phyloP scores from a whole-genome alignment of 2,888 invertebrate species.

The Pasiphila rectangulata region DNA sequence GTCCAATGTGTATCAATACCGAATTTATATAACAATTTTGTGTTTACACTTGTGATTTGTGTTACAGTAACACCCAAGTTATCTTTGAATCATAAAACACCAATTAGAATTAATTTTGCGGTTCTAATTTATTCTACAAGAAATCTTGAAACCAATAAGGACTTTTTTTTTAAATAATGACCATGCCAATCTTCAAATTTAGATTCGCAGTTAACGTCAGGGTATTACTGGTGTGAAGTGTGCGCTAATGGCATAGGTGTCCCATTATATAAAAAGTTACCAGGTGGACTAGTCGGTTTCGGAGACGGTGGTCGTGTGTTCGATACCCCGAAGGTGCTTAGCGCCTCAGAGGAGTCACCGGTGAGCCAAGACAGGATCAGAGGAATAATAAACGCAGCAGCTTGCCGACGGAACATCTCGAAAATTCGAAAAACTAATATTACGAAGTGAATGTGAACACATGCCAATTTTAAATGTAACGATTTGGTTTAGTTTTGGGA shows the following conservation, averaged over 20 bases:
- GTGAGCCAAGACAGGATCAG: constrained; percentile 60
- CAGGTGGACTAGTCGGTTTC: constrained; percentile 79
- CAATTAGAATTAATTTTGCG: neutral
- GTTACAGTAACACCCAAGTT: constrained; percentile 13
- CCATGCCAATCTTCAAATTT: neutral
- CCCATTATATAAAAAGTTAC: constrained; percentile 77
- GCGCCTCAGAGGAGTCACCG: constrained; percentile 79
- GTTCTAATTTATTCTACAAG: too few species aligned
- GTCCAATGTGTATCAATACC: constrained; percentile 19
- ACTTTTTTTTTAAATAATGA: too few species aligned
- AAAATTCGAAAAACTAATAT: constrained; percentile 37
- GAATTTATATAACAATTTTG: constrained; percentile 14
- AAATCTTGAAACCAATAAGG: too few species aligned
- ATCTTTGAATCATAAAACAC: neutral
- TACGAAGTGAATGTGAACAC: constrained; percentile 14
- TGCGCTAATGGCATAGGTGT: constrained; percentile 36
- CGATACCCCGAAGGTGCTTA: constrained; percentile 86
- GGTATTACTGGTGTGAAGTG: constrained; percentile 27
- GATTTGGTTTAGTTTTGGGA: too few species aligned
- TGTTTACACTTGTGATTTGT: constrained; percentile 5
- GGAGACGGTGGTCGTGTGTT: constrained; percentile 80
- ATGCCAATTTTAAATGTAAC: neutral
- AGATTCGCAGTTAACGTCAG: constrained; percentile 16
- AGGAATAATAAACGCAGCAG: constrained; percentile 55
- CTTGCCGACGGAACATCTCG: constrained; percentile 64